Percentiles rank a stretch among this genome's conserved stretches.
Conservation (phyloP, 1,140 invertebrate species). For the Aphelinus atriplicis region DNA sequence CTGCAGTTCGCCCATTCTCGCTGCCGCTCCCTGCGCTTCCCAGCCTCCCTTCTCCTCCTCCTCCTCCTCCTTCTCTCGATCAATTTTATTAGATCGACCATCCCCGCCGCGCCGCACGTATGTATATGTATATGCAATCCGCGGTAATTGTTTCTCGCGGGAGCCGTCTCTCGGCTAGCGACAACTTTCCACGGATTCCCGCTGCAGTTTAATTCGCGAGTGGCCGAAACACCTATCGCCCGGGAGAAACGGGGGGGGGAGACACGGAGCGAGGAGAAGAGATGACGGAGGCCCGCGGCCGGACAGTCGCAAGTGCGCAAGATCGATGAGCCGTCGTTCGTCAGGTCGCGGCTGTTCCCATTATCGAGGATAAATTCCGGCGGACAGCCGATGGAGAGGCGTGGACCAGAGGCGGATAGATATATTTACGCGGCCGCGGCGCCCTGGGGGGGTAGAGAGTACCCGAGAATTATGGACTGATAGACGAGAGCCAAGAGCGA, state of each 20-base stretch:
- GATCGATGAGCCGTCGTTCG: conserved; percentile 31
- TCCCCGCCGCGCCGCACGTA: not conserved
- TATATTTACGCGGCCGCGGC: conserved; percentile 18
- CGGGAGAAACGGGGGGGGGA: not conserved
- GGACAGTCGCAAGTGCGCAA: conserved; percentile 7
- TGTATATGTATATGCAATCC: too few relatives aligned
- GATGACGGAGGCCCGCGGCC: conserved; percentile 24
- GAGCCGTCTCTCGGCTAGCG: not conserved
- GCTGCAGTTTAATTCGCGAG: not conserved
- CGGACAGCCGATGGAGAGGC: conserved; percentile 5
- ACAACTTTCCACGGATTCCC: conserved; percentile 8
- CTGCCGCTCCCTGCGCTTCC: not conserved
- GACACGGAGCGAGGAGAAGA: not conserved
- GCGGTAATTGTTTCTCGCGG: conserved; percentile 21
- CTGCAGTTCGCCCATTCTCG: too few relatives aligned
- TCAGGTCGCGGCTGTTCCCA: conserved; percentile 26
- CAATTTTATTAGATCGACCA: conserved; percentile 20
- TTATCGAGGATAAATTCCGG: conserved; percentile 29
- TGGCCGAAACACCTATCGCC: not conserved
- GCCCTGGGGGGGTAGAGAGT: not conserved
- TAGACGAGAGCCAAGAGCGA: not conserved
- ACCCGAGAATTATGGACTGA: conserved; percentile 20
- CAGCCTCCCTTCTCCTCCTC: not conserved
- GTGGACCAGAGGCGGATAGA: conserved; percentile 8
- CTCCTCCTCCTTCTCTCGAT: not conserved